phyloP scores from a whole-genome alignment of 2,113 vertebrate genomes.

The Elaphurus davidianus region DNA sequence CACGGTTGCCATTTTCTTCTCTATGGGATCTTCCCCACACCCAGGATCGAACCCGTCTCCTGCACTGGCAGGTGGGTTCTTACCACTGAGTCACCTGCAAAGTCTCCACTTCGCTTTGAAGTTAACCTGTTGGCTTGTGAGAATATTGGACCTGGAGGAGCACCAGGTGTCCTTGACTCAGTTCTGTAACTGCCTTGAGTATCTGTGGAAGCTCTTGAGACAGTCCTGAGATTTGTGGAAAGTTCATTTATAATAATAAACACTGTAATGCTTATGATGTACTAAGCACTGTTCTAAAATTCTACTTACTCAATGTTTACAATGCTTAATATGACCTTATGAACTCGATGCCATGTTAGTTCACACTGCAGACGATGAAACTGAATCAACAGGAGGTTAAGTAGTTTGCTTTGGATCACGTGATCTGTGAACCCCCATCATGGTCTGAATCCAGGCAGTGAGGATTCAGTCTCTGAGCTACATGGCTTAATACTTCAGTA shows the following conservation, averaged over 20 bases:
- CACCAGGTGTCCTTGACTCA: fast-evolving
- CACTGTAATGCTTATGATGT: not conserved
- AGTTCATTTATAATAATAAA: not conserved
- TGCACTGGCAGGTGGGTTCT: not conserved
- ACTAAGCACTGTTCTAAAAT: not conserved
- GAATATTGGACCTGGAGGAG: fast-evolving
- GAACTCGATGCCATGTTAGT: not conserved
- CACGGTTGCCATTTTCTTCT: not conserved
- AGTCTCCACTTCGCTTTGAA: not conserved
- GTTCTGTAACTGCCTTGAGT: not conserved
- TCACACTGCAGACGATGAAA: not conserved
- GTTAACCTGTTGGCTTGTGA: not conserved
- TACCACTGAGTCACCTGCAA: not conserved
- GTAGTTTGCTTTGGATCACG: not conserved
- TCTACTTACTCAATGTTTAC: not conserved
- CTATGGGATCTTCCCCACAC: not conserved
- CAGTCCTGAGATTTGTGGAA: not conserved
- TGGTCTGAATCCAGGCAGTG: not conserved
- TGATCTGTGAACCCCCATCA: not conserved
- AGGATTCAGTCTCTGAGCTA: not conserved
- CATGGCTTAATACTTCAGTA: not conserved
- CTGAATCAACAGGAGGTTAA: not conserved
- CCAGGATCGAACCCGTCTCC: not conserved
- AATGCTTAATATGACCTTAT: not conserved
- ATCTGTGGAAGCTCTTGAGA: not conserved